Evolutionary conservation across 2,113 vertebrate genomes (phyloP), one percentile per base, ranked within the genome.

Genomic region (Daubentonia madagascariensis): DNA sequence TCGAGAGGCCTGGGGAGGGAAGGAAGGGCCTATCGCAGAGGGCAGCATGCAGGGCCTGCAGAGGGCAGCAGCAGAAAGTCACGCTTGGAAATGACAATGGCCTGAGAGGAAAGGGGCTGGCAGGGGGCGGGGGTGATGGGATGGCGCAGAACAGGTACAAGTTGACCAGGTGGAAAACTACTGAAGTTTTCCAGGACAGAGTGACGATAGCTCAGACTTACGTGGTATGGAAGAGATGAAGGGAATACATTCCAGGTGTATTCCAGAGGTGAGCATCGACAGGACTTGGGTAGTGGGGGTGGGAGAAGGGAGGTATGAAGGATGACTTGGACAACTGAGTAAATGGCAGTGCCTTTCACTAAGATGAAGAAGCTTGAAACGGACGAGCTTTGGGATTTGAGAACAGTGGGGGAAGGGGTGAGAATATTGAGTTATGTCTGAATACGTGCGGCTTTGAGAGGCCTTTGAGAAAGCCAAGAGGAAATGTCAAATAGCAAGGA

Each of bases 1-100:
- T 4, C 4, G 1, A 1, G 20, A 23, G 35, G 35, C 6, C 0
- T 28, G 5, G 22, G 43, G 9, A 18, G 23, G 40, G 35, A 54
- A n/a, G 70, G 40, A 73, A 72, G 37, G 12, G 68, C 37, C 67
- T 22, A 13, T 5, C 2, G 6, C 1, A 0, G 37, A 72, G 10
- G 37, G 68, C 20, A 72, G 68, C n/a, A 11, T 25, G 37, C 68
- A 72, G 37, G 37, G 37, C 68, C 22, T 72, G 22, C 40, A 22
- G 40, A 40, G 68, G n/a, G 37, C 22, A 40, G 40, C 68, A 25
- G 68, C 40, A 37, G 68, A 25, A 37, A 40, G n/a, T 3, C 22
- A 23, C 10, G 37, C 68, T n/a, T 72, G 72, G 68, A 35, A 45
- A 59, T 32, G 17, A 72, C n/a, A 32, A 22, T 54, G 17, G 18